Conservation (phyloP, 2,888 invertebrate genomes). For the Drosophila anomalata region DNA sequence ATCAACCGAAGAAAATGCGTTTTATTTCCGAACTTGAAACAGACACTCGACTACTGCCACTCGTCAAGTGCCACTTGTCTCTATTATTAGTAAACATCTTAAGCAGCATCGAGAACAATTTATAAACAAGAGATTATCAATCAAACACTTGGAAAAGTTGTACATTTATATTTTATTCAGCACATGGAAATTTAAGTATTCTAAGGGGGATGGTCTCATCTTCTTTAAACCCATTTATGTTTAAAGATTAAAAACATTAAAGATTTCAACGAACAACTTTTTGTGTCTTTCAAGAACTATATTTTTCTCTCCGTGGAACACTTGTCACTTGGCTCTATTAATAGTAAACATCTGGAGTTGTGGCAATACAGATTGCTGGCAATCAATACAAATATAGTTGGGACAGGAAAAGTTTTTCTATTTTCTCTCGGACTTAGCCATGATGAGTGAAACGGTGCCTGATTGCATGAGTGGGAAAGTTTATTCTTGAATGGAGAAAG, state of each 20-base stretch:
- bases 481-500: constrained; percentile 9
- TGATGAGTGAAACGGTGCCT: constrained; percentile 24
- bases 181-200: not conserved
- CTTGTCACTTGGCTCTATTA: constrained; percentile 46
- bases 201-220: not conserved
- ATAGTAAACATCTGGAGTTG: constrained; percentile 48
- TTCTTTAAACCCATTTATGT: no score
- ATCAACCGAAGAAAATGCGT: constrained; percentile 17
- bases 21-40: constrained; percentile 10
- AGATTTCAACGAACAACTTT: not conserved
- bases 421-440: constrained; percentile 27
- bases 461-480: constrained; percentile 32
- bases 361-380: constrained; percentile 36
- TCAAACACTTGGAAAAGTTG: not conserved
- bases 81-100: constrained; percentile 46
- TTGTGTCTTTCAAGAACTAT: not conserved
- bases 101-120: not conserved
- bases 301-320: constrained; percentile 15
- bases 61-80: constrained; percentile 11
- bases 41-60: constrained; percentile 8
- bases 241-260: not conserved
- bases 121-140: not conserved
- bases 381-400: constrained; percentile 28
- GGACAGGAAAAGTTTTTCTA: constrained; percentile 48
- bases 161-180: not conserved